Evolutionary conservation across 2,888 invertebrate genomes (phyloP).

Genomic region (Drosophila falleni): DNA sequence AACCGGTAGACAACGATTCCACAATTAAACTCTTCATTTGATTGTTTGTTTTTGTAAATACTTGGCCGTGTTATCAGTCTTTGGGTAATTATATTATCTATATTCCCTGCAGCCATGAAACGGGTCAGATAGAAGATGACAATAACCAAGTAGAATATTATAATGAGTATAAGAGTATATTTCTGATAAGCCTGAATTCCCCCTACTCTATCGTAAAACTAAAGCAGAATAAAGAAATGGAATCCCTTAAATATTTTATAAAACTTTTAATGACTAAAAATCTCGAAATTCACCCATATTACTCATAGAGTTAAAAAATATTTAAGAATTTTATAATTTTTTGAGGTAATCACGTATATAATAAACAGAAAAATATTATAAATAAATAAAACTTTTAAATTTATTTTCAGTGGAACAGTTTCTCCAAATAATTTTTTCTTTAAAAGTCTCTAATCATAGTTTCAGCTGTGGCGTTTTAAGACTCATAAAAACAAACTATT

Average conservation of each 20-base stretch:
- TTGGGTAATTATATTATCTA: not conserved
- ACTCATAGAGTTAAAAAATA: no score
- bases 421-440: no score
- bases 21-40: slow-evolving; percentile 41
- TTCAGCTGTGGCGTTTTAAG: no score
- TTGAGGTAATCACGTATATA: no score
- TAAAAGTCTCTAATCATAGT: no score
- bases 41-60: slow-evolving; percentile 15
- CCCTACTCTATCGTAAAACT: not conserved
- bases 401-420: no score
- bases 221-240: not conserved
- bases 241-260: not conserved
- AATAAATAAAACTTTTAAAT: no score
- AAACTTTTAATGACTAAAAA: no score
- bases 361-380: no score
- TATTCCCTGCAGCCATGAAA: slow-evolving; percentile 4
- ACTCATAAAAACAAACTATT: no score
- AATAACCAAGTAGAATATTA: not conserved
- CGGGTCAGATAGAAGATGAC: not conserved
- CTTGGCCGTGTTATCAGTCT: slow-evolving; percentile 11
- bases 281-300: no score
- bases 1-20: slow-evolving; percentile 33
- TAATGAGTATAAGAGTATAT: not conserved
- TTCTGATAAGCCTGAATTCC: not conserved
- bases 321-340: no score